Conservation (phyloP, 2,797 vertebrate genomes). For the Pristis pectinata region DNA sequence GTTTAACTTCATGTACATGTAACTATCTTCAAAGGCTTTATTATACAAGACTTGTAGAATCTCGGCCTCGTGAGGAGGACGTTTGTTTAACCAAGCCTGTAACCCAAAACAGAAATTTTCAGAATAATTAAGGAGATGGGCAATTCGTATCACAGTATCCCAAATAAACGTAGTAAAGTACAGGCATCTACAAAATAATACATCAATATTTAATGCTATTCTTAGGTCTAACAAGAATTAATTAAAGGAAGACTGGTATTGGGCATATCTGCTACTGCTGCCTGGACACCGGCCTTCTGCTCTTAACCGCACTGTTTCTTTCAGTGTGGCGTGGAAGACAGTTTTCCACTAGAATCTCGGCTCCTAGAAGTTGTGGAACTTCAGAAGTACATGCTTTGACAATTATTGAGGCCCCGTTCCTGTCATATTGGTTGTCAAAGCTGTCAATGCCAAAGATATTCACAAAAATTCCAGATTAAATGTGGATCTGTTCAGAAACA, state of each 20-base stretch:
- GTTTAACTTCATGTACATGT: conserved; percentile 63
- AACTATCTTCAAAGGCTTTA: conserved; percentile 62
- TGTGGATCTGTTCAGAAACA: neutral
- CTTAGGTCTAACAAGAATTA: neutral
- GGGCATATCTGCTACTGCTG: too few species aligned
- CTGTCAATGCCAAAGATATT: too few species aligned
- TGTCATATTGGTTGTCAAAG: too few species aligned
- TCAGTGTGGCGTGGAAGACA: too few species aligned
- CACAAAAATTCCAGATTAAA: too few species aligned
- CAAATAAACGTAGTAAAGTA: neutral
- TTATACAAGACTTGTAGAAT: conserved; percentile 59
- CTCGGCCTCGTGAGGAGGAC: conserved; percentile 55
- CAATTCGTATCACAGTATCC: neutral
- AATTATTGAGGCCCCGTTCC: too few species aligned
- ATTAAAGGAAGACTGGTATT: neutral
- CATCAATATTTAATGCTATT: neutral
- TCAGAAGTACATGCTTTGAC: too few species aligned
- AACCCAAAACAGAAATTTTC: neutral
- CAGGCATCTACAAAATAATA: neutral
- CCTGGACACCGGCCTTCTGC: too few species aligned
- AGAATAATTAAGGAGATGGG: neutral
- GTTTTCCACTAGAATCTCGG: too few species aligned
- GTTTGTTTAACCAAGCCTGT: conserved; percentile 71
- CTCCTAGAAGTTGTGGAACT: too few species aligned
- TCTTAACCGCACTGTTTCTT: too few species aligned